Conservation (phyloP, 2,113 vertebrate species). For the Eptesicus fuscus region DNA sequence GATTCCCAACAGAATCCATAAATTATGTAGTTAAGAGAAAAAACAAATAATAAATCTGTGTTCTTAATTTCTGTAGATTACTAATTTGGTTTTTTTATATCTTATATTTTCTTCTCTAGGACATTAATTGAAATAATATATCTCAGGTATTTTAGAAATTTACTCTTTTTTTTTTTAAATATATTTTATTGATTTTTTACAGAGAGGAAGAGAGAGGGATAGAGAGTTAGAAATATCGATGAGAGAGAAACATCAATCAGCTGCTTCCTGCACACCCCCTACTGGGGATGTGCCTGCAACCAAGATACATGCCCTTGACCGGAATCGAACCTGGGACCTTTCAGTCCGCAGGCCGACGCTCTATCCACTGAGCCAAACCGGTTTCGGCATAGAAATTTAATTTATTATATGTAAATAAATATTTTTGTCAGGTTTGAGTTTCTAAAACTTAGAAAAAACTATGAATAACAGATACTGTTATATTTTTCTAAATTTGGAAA, state of each 20-base stretch:
- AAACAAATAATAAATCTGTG: neutral
- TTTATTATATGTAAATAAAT: neutral
- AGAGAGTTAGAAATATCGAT: too few relatives aligned
- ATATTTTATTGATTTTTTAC: too few relatives aligned
- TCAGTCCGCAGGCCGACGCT: too few relatives aligned
- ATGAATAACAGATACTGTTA: neutral
- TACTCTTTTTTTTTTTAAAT: too few relatives aligned
- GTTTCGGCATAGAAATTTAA: neutral
- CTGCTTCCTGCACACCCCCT: too few relatives aligned
- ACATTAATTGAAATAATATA: neutral
- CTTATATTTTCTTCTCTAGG: neutral
- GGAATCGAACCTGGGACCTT: too few relatives aligned
- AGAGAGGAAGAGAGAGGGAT: too few relatives aligned
- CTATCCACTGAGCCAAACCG: too few relatives aligned
- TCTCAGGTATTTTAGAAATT: neutral
- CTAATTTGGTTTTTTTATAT: neutral
- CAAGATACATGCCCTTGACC: too few relatives aligned
- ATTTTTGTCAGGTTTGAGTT: neutral
- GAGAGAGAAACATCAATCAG: too few relatives aligned
- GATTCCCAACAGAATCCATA: neutral
- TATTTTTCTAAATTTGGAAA: neutral
- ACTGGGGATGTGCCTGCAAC: too few relatives aligned
- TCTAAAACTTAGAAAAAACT: neutral
- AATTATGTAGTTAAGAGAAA: neutral
- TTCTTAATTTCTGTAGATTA: neutral